A percentile compares a stretch with the other conserved stretches of the same genome.
phyloP scores from a whole-genome alignment of 2,888 invertebrate species.

The Pammene fasciana region DNA sequence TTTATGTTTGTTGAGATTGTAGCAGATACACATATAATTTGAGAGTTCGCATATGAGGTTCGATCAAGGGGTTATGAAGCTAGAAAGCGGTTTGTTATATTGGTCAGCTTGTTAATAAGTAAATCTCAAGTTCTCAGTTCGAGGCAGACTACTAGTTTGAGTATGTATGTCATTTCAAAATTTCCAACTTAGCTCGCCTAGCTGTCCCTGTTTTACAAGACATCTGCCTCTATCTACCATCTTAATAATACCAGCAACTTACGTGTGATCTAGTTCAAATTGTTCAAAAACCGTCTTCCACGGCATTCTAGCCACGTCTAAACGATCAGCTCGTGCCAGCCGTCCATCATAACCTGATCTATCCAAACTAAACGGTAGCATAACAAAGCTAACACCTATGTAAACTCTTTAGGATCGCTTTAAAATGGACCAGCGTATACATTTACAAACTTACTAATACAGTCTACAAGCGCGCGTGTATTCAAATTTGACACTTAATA shows the following conservation, averaged over 20 bases:
- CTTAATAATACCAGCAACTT: constrained; percentile 40
- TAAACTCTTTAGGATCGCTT: constrained; percentile 50
- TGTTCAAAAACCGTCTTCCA: constrained; percentile 46
- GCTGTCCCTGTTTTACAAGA: constrained; percentile 16
- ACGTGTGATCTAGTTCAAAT: constrained; percentile 44
- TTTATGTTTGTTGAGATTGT: too few relatives aligned
- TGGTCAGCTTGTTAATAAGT: too few relatives aligned
- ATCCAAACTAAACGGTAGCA: constrained; percentile 30
- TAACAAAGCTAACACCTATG: constrained; percentile 28
- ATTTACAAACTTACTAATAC: constrained; percentile 11
- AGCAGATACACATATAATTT: too few relatives aligned
- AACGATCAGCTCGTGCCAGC: constrained; percentile 51
- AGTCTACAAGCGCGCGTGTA: background rate
- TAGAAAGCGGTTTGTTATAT: too few relatives aligned
- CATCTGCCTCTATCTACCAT: constrained; percentile 34
- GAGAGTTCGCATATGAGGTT: too few relatives aligned
- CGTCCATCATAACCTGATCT: constrained; percentile 42
- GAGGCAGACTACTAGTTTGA: too few relatives aligned
- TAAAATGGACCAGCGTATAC: constrained; percentile 47
- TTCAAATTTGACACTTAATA: background rate
- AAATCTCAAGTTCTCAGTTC: too few relatives aligned
- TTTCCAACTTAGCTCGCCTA: too few relatives aligned
- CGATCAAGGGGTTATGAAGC: too few relatives aligned
- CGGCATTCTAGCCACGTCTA: constrained; percentile 54
- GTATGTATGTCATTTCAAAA: too few relatives aligned